Percentiles rank a stretch among this genome's conserved stretches.
phyloP scores from a whole-genome alignment of 2,113 vertebrate species.

The Xiphophorus couchianus region DNA sequence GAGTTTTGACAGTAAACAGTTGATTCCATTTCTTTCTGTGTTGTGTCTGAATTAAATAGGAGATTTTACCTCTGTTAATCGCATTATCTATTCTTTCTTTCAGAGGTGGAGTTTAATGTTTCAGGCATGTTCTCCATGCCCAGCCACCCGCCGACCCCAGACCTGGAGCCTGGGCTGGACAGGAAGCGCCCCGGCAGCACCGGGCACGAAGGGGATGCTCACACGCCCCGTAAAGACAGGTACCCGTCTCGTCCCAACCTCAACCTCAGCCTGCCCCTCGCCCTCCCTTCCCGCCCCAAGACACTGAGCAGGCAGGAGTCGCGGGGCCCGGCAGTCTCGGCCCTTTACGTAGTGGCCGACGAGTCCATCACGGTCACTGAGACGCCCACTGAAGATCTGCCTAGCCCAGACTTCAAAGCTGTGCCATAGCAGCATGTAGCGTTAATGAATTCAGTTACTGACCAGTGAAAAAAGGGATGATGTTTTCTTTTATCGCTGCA shows the following conservation, averaged over 20 bases:
- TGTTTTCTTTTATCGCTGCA: constrained; percentile 44
- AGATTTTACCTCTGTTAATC: background rate
- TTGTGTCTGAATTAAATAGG: background rate
- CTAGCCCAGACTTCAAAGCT: constrained; percentile 67
- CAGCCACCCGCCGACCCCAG: constrained; percentile 78
- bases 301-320: constrained; percentile 76
- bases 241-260: constrained; percentile 81
- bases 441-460: constrained; percentile 14
- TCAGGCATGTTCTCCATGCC: constrained; percentile 90
- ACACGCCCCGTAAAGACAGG: constrained; percentile 93
- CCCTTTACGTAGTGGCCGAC: constrained; percentile 80
- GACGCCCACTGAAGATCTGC: constrained; percentile 73
- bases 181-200: constrained; percentile 90
- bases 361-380: constrained; percentile 80
- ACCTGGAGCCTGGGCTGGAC: constrained; percentile 85
- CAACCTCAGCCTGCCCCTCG: constrained; percentile 73
- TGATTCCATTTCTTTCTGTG: background rate
- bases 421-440: constrained; percentile 50
- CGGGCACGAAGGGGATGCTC: constrained; percentile 88
- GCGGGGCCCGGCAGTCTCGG: constrained; percentile 70
- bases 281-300: constrained; percentile 68
- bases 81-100: constrained; percentile 1
- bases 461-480: constrained; percentile 40
- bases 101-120: constrained; percentile 98
- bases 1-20: background rate